phyloP scores from a whole-genome alignment of 2,113 vertebrate species.

The Meriones unguiculatus region DNA sequence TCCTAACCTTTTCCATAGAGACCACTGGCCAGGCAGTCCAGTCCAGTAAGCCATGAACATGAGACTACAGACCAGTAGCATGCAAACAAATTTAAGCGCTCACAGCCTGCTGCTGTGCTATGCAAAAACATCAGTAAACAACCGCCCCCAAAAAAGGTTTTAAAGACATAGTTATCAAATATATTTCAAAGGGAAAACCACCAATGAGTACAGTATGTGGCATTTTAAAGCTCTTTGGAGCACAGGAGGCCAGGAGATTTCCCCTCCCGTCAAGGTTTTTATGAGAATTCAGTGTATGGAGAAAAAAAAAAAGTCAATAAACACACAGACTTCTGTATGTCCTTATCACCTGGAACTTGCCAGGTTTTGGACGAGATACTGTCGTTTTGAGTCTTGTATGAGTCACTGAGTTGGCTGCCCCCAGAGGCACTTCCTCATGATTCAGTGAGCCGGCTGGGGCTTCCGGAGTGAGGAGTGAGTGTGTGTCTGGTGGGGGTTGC shows the following conservation, averaged over 20 bases:
- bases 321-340: slow-evolving; percentile 55
- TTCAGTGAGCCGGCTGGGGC: slow-evolving; percentile 86
- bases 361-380: slow-evolving; percentile 83
- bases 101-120: neutral
- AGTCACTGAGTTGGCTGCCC: slow-evolving; percentile 87
- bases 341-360: slow-evolving; percentile 75
- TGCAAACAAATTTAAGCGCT: neutral
- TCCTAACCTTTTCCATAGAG: neutral
- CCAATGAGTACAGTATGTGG: neutral
- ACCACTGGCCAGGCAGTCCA: neutral
- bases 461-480: slow-evolving; percentile 85
- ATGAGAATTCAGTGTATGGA: neutral
- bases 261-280: slow-evolving; percentile 50
- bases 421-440: slow-evolving; percentile 87
- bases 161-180: neutral
- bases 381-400: slow-evolving; percentile 86
- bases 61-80: neutral
- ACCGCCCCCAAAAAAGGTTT: neutral
- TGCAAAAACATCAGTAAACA: neutral
- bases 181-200: slow-evolving; percentile 50
- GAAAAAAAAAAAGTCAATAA: neutral
- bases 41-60: neutral
- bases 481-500: slow-evolving; percentile 83
- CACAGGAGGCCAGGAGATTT: neutral
- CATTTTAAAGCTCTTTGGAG: slow-evolving; percentile 52